Evolutionary conservation across 2,797 vertebrate genomes (phyloP).

Genomic region (Falco peregrinus): DNA sequence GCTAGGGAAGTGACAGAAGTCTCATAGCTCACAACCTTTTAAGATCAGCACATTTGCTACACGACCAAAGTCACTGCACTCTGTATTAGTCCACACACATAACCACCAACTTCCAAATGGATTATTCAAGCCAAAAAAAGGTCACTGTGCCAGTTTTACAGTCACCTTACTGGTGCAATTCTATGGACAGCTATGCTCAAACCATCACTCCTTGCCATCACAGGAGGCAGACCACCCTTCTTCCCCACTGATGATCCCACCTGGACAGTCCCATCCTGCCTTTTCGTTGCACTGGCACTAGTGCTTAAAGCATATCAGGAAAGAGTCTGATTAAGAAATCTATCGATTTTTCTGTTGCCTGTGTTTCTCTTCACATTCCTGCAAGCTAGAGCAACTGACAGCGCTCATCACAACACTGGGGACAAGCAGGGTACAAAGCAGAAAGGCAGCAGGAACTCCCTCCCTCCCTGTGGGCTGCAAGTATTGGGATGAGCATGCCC

Average conservation of each 20-base stretch:
- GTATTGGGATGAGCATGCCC: not conserved
- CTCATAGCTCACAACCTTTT: not conserved
- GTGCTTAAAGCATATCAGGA: not conserved
- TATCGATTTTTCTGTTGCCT: fast-evolving
- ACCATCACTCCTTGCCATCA: not conserved
- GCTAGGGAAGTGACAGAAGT: not conserved
- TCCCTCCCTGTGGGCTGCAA: not conserved
- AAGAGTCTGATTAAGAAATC: not conserved
- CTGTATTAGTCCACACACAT: not conserved
- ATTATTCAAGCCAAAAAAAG: not conserved
- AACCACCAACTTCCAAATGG: not conserved
- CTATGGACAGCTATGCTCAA: not conserved
- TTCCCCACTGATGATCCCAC: not conserved
- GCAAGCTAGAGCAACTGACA: not conserved
- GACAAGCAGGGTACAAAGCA: fast-evolving
- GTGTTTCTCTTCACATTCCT: not conserved
- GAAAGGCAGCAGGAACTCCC: not conserved
- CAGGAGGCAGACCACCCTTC: not conserved
- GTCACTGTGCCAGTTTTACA: not conserved
- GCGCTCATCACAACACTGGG: not conserved
- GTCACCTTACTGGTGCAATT: not conserved
- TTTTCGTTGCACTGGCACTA: not conserved
- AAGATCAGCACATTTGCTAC: not conserved
- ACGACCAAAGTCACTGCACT: not conserved
- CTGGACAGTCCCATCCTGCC: not conserved